Conservation (phyloP, 35 echinoderm and acorn worm genomes). For the Apostichopus japonicus region DNA sequence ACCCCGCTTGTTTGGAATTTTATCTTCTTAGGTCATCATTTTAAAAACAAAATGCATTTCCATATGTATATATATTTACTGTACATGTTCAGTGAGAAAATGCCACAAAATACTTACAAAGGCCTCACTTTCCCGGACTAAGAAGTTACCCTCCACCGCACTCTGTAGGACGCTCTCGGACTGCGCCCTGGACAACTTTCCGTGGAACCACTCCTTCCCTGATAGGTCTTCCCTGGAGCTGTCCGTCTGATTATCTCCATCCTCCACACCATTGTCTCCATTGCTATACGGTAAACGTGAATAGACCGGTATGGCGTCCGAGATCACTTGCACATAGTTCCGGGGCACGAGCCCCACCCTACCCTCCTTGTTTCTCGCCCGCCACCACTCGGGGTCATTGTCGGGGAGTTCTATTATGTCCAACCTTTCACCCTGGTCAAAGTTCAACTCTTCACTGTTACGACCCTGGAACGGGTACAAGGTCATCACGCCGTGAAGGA, state of each 20-base stretch:
- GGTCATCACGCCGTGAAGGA: constrained; percentile 78
- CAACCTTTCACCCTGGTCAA: constrained; percentile 83
- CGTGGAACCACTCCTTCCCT: constrained; percentile 88
- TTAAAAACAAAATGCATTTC: too few relatives aligned
- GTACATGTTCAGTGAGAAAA: too few relatives aligned
- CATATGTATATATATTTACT: too few relatives aligned
- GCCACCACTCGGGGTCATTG: constrained; percentile 97
- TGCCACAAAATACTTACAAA: constrained; percentile 69
- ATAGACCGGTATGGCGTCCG: constrained; percentile 68
- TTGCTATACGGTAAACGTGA: constrained; percentile 51
- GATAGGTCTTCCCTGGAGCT: constrained; percentile 34
- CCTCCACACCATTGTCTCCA: constrained; percentile 21
- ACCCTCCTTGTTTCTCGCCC: constrained; percentile 81
- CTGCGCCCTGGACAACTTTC: constrained; percentile 75
- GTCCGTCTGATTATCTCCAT: neutral
- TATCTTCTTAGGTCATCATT: too few relatives aligned
- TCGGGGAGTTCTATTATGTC: constrained; percentile 92
- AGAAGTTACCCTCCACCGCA: constrained; percentile 76
- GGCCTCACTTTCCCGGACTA: constrained; percentile 90
- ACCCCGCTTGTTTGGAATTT: too few relatives aligned
- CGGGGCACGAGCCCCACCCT: constrained; percentile 83
- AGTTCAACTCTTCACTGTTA: constrained; percentile 93
- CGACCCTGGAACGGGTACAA: constrained; percentile 87
- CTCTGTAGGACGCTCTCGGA: constrained; percentile 71
- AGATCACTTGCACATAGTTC: constrained; percentile 86